Evolutionary conservation across 2,797 vertebrate genomes (phyloP).

Genomic region (Eupleurogrammus muticus): DNA sequence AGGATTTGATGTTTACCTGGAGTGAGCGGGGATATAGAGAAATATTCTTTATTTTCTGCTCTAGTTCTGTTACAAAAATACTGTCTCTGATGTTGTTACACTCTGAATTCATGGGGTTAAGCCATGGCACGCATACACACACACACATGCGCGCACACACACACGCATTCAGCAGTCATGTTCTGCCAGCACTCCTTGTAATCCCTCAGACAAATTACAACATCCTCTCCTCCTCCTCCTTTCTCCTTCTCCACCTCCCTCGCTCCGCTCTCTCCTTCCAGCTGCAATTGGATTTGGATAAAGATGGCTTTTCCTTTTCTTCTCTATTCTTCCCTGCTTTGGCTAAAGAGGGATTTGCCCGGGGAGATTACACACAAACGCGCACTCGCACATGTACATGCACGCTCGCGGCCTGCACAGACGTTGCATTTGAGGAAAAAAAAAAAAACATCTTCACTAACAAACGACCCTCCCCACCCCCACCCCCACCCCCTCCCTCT

Average conservation of each 20-base stretch:
- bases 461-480: slow-evolving; percentile 56
- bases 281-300: slow-evolving; percentile 89
- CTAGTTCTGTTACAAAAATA: slow-evolving; percentile 59
- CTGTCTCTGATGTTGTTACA: slow-evolving; percentile 63
- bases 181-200: slow-evolving; percentile 84
- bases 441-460: slow-evolving; percentile 82
- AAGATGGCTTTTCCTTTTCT: slow-evolving; percentile 87
- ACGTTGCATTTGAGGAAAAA: slow-evolving; percentile 80
- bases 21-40: slow-evolving; percentile 40
- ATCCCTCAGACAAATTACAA: slow-evolving; percentile 88
- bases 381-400: slow-evolving; percentile 37
- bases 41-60: slow-evolving; percentile 58
- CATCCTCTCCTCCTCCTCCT: slow-evolving; percentile 75
- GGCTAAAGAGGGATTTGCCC: slow-evolving; percentile 86
- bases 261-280: slow-evolving; percentile 73
- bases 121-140: slow-evolving; percentile 38
- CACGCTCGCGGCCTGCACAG: slow-evolving; percentile 61
- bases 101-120: slow-evolving; percentile 66
- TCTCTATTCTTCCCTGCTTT: slow-evolving; percentile 84
- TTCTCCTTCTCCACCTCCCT: slow-evolving; percentile 72
- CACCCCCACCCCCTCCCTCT: slow-evolving; percentile 23
- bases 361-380: slow-evolving; percentile 80
- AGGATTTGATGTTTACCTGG: slow-evolving; percentile 60
- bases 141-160: slow-evolving; percentile 38
- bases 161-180: slow-evolving; percentile 71